phyloP scores from a whole-genome alignment of 2,113 vertebrate species.

The Apus apus region DNA sequence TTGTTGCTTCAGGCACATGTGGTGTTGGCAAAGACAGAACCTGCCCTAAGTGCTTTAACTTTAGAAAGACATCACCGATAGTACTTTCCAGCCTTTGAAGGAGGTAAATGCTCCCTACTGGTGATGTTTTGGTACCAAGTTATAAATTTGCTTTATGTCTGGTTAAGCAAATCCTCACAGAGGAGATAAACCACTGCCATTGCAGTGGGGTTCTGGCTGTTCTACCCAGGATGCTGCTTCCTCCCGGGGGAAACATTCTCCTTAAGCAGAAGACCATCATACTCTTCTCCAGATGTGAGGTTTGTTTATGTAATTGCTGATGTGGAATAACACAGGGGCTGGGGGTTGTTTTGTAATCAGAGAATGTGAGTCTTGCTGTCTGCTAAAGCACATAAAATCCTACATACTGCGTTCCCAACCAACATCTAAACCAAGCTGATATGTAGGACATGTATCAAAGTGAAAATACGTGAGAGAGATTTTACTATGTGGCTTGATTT shows the following conservation, averaged over 20 bases:
- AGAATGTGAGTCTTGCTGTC: no score
- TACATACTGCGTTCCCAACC: not conserved
- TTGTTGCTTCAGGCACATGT: not conserved
- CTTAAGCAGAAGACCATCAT: not conserved
- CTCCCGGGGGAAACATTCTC: not conserved
- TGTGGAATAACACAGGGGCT: not conserved
- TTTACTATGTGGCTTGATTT: not conserved
- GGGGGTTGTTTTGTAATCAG: not conserved
- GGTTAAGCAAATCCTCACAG: not conserved
- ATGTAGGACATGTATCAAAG: not conserved
- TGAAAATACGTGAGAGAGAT: not conserved
- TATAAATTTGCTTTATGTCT: not conserved
- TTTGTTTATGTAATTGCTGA: not conserved
- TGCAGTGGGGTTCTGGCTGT: not conserved
- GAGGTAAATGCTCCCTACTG: not conserved
- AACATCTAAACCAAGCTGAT: not conserved
- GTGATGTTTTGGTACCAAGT: not conserved
- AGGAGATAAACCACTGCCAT: not conserved
- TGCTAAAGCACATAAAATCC: not conserved
- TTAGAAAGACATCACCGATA: not conserved
- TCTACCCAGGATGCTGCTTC: not conserved
- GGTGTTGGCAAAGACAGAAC: not conserved
- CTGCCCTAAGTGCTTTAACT: not conserved
- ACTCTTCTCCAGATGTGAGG: not conserved
- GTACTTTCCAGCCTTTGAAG: not conserved